Evolutionary conservation across 2,888 invertebrate genomes (phyloP), one percentile per base, ranked within the genome.

Genomic region (Ophioninae sp.): DNA sequence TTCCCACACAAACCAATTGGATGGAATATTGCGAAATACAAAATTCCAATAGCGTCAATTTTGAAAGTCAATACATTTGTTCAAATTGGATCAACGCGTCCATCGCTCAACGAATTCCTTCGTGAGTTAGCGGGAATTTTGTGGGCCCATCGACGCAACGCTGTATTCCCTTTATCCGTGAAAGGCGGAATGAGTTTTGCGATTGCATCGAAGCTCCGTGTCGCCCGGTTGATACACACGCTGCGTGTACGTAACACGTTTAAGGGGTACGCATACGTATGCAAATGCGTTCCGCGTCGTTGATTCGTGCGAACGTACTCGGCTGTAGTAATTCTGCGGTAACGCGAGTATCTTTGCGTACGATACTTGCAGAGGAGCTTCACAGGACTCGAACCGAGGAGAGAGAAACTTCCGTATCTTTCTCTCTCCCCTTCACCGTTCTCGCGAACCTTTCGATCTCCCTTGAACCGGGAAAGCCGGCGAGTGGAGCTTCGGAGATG

Each of bases 61-160:
- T 50, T 17, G 17, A 50, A 50, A 50, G 17, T 50, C 50, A 13
- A 50, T 10, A 50, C 17, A 50, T 17, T n/a, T n/a, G n/a, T n/a
- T n/a, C n/a, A n/a, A 81, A 84, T 57, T 67, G 65, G 79, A 75
- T 84, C 70, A 79, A 59, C 70, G 56, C n/a, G 70, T 81, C 75
- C 81, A 77, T 84, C 50, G 65, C 75, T 81, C 67, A 67, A 67
- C 81, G 70, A 81, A 78, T 65, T 84, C 30, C 44, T 59, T 57
- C 69, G 73, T 67, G 61, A 37, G 67, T 62, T 78, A 37, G 23
- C 21, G 30, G 57, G 44, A 73, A 21, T 59, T 50, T 69, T 81
- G 61, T 44, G 61, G 10, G 44, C 20, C 21, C 61, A 57, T n/a
- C 21, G 17, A 13, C 17, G 50, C 23, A 2, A 21, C n/a, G 50